phyloP scores from a whole-genome alignment of 2,113 vertebrate genomes.

The Anhinga anhinga region DNA sequence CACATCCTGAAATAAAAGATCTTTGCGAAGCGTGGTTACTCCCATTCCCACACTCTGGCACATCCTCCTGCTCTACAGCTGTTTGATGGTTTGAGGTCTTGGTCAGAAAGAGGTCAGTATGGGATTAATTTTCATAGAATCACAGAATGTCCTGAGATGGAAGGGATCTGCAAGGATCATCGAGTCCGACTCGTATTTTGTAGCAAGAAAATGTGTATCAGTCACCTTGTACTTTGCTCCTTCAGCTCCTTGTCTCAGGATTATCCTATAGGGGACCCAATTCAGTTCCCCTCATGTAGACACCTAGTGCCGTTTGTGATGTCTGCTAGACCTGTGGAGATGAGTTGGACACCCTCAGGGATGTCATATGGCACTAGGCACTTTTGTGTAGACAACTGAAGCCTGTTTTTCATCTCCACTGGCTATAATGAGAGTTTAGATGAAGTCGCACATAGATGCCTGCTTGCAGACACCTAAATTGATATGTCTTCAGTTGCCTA shows the following conservation, averaged over 20 bases:
- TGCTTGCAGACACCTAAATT: not conserved
- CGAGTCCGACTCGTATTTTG: not conserved
- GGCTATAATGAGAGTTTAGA: not conserved
- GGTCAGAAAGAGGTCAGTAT: not conserved
- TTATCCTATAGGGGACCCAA: not conserved
- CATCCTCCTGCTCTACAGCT: not conserved
- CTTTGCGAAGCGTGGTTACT: not conserved
- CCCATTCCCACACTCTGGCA: not conserved
- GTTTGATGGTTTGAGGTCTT: not conserved
- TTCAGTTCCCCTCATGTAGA: not conserved
- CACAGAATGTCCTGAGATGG: no score
- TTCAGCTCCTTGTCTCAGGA: not conserved
- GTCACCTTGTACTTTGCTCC: not conserved
- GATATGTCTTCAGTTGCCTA: not conserved
- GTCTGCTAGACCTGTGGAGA: not conserved
- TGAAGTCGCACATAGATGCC: not conserved
- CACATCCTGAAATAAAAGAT: not conserved
- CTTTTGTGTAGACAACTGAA: not conserved
- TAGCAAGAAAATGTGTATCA: not conserved
- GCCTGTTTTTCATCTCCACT: not conserved
- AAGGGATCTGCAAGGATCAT: no score
- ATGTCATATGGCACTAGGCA: no score
- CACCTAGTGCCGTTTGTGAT: not conserved
- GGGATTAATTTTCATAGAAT: not conserved
- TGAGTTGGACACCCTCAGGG: not conserved